A percentile compares a stretch with the other conserved stretches of the same genome.
These are phyloP conservation scores for Pedionomus torquatus DNA, from an alignment of 2,113 vertebrate species.

Conservation along the genomic window DNA sequence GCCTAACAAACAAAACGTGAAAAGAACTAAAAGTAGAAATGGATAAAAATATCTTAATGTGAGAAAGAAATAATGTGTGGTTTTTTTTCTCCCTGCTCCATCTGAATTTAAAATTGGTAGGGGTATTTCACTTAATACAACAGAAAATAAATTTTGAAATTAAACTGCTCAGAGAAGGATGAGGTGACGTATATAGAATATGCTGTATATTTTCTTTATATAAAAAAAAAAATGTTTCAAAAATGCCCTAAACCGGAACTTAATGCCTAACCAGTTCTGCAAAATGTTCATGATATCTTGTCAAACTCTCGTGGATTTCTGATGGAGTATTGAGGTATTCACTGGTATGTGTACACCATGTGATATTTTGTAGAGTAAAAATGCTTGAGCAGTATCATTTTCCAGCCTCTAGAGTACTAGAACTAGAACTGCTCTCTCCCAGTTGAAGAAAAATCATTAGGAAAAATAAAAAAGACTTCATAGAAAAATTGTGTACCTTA, in stretches of 20 bases:
- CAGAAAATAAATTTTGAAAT: not conserved
- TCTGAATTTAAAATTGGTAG: not conserved
- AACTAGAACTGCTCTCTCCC: not conserved
- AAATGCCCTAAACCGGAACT: not conserved
- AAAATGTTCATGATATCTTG: not conserved
- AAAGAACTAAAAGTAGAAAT: slow-evolving; percentile 47
- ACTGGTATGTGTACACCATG: not conserved
- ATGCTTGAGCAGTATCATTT: not conserved
- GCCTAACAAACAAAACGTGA: slow-evolving; percentile 45
- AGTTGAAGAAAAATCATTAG: not conserved
- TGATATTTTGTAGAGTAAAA: not conserved
- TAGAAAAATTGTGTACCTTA: not conserved
- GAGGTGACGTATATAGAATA: not conserved
- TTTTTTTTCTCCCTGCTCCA: not conserved
- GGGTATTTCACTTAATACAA: not conserved
- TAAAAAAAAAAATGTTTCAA: not conserved
- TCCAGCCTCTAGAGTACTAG: not conserved
- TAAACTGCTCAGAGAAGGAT: not conserved
- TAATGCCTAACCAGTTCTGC: not conserved
- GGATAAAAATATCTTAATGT: not conserved
- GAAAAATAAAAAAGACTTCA: not conserved
- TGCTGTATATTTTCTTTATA: not conserved
- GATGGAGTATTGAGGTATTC: not conserved
- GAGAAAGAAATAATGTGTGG: not conserved
- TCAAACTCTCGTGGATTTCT: not conserved